phyloP scores from a whole-genome alignment of 1,140 invertebrate species.

The Coptotermes formosanus region DNA sequence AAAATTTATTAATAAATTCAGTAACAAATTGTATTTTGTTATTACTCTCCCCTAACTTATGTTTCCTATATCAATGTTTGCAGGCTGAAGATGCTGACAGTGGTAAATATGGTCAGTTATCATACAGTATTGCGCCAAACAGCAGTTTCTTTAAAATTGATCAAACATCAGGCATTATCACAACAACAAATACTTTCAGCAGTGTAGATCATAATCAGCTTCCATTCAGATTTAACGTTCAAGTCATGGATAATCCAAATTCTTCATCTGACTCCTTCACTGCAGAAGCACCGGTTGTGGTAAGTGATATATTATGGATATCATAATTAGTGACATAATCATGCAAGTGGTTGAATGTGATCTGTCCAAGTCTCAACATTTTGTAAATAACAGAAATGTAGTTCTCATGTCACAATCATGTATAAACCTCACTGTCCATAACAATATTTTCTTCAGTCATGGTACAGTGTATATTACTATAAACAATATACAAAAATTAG shows the following conservation, averaged over 20 bases:
- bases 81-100: constrained; percentile 80
- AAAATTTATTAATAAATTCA: too few species aligned
- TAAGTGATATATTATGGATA: constrained; percentile 43
- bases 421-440: too few species aligned
- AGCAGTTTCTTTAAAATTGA: constrained; percentile 73
- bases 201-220: constrained; percentile 59
- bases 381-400: too few species aligned
- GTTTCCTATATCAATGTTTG: constrained; percentile 33
- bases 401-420: too few species aligned
- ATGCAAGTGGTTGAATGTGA: too few species aligned
- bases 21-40: not conserved
- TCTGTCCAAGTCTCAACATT: too few species aligned
- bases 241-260: constrained; percentile 75
- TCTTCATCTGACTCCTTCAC: constrained; percentile 58
- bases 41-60: constrained; percentile 13
- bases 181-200: constrained; percentile 69
- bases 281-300: constrained; percentile 63
- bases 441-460: too few species aligned
- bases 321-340: too few species aligned
- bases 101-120: constrained; percentile 72
- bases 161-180: constrained; percentile 67
- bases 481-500: too few species aligned
- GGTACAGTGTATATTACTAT: too few species aligned
- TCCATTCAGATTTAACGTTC: constrained; percentile 72
- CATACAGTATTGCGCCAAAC: constrained; percentile 63